Evolutionary conservation across 2,113 vertebrate species (phyloP).

Genomic region (Lophura nycthemera): DNA sequence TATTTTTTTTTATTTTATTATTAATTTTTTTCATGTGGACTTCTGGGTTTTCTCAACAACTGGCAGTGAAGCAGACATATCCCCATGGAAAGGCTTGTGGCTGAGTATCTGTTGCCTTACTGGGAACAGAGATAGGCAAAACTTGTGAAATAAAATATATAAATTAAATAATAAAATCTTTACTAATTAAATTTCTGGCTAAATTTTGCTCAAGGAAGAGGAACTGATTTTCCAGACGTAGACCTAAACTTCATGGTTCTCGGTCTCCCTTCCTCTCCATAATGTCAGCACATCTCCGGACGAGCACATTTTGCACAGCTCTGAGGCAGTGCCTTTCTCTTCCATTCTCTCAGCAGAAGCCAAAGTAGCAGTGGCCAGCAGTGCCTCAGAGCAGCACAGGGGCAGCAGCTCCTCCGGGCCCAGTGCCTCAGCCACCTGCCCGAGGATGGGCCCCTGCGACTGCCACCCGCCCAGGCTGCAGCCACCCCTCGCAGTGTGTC

Average conservation of each 20-base stretch:
- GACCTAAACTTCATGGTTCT: background rate
- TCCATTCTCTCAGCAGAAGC: background rate
- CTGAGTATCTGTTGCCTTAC: background rate
- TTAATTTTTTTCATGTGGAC: background rate
- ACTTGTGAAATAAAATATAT: background rate
- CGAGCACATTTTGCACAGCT: rapidly evolving
- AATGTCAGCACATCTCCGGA: rapidly evolving
- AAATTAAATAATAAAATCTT: background rate
- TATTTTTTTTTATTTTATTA: background rate
- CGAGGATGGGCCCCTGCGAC: rapidly evolving
- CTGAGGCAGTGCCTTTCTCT: background rate
- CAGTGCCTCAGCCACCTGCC: background rate
- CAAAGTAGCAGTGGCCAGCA: no score
- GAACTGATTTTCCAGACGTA: background rate
- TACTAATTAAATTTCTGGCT: slow-evolving; percentile 3
- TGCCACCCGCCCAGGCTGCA: rapidly evolving
- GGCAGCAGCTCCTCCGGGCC: background rate
- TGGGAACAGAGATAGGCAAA: background rate
- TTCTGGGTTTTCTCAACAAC: background rate
- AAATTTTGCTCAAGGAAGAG: slow-evolving; percentile 6
- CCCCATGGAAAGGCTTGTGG: background rate
- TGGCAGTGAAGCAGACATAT: background rate
- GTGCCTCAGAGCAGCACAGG: no score
- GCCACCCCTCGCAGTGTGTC: background rate
- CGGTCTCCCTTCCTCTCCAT: background rate